A percentile compares a stretch with the other conserved stretches of the same genome.
phyloP scores from a whole-genome alignment of 2,888 invertebrate species.

The Eurytoma californica region DNA sequence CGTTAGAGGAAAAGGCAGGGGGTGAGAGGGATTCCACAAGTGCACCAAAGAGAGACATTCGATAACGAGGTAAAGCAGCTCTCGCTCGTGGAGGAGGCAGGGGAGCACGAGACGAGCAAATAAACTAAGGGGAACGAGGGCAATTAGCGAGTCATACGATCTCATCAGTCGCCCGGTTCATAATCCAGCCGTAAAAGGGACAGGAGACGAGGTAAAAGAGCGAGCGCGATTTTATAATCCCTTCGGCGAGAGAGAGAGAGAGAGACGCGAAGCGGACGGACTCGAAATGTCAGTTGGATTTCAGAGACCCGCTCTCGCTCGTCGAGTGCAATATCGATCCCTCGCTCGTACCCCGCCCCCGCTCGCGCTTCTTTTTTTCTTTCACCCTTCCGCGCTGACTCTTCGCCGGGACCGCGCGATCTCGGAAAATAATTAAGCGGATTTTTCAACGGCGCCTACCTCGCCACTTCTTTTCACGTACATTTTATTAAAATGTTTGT shows the following conservation, averaged over 20 bases:
- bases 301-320: neutral
- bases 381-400: neutral
- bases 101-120: slow-evolving; percentile 25
- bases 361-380: no score
- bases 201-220: slow-evolving; percentile 9
- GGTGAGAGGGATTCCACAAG: slow-evolving; percentile 22
- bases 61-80: slow-evolving; percentile 27
- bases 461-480: no score
- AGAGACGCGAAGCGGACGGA: neutral
- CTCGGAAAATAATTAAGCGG: no score
- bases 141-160: slow-evolving; percentile 60
- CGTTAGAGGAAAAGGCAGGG: slow-evolving; percentile 3
- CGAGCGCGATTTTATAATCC: slow-evolving; percentile 41
- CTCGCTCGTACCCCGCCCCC: neutral
- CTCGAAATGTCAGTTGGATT: slow-evolving; percentile 14
- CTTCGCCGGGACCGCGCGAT: neutral
- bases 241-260: neutral
- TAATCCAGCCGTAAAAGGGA: slow-evolving; percentile 50
- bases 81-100: neutral
- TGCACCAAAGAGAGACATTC: slow-evolving; percentile 3
- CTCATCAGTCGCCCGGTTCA: slow-evolving; percentile 54
- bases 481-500: no score
- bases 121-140: slow-evolving; percentile 38
- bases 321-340: neutral
- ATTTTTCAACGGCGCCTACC: no score